phyloP scores from a whole-genome alignment of 2,797 vertebrate species.

The Graptemys geographica region DNA sequence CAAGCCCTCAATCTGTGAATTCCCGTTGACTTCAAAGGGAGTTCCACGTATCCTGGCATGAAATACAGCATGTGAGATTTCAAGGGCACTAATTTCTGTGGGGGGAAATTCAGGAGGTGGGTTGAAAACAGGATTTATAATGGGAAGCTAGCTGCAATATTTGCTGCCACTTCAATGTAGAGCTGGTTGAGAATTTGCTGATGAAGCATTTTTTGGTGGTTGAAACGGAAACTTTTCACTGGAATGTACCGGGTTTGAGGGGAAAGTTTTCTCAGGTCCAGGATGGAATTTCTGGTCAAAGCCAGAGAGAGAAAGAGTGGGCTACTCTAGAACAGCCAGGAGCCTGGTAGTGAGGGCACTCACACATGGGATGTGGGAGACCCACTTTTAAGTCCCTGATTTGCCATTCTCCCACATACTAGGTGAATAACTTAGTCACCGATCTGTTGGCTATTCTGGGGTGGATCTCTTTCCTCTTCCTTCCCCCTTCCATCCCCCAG shows the following conservation, averaged over 20 bases:
- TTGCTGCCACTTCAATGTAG: background rate
- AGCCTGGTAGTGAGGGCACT: background rate
- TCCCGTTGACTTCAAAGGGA: background rate
- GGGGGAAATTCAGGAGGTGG: background rate
- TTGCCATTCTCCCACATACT: background rate
- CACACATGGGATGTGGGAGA: background rate
- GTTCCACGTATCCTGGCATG: background rate
- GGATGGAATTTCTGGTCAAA: background rate
- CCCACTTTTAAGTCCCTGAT: background rate
- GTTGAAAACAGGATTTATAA: background rate
- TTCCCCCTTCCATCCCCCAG: rapidly evolving
- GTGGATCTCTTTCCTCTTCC: background rate
- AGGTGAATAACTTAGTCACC: background rate
- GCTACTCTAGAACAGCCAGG: background rate
- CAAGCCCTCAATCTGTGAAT: background rate
- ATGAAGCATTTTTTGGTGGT: background rate
- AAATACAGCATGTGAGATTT: background rate
- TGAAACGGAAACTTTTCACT: background rate
- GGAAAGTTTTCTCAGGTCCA: background rate
- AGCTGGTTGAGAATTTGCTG: background rate
- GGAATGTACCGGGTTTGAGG: too few relatives aligned
- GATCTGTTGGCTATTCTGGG: background rate
- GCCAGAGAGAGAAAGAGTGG: background rate
- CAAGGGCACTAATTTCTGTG: background rate
- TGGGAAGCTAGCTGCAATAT: background rate